Conservation (phyloP, 2,888 invertebrate species). For the Phaonia tiefii region DNA sequence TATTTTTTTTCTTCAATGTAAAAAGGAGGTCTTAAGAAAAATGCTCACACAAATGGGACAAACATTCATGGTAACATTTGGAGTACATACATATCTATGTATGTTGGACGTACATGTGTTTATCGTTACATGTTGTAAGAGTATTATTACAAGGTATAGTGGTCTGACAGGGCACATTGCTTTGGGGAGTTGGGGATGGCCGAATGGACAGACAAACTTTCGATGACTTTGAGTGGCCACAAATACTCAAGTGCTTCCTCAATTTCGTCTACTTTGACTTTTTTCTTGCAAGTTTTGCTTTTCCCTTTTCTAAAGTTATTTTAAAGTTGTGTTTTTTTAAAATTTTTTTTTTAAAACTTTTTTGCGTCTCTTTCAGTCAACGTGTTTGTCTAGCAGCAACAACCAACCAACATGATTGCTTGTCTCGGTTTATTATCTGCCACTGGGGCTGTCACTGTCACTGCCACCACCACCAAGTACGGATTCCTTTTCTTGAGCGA, state of each 20-base stretch:
- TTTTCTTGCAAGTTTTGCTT: conserved; percentile 33
- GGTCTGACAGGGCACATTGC: neutral
- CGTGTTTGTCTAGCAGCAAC: conserved; percentile 54
- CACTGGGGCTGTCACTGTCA: neutral
- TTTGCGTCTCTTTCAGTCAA: conserved; percentile 24
- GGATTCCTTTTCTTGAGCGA: conserved; percentile 17
- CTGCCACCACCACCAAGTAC: neutral
- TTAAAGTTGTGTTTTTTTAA: conserved; percentile 34
- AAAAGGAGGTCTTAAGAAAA: conserved; percentile 30
- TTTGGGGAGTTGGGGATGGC: conserved; percentile 6
- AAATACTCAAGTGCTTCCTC: conserved; percentile 67
- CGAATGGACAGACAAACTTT: conserved; percentile 51
- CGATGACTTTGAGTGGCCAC: conserved; percentile 67
- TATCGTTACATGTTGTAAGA: conserved; percentile 15
- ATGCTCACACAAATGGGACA: conserved; percentile 30
- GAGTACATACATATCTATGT: conserved; percentile 1
- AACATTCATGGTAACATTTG: conserved; percentile 45
- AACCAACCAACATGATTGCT: conserved; percentile 57
- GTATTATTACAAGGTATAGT: conserved; percentile 19
- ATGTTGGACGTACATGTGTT: no score
- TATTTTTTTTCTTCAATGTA: neutral
- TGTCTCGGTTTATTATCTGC: conserved; percentile 60
- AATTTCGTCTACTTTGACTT: conserved; percentile 47
- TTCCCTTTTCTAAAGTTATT: conserved; percentile 31
- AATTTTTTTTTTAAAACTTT: conserved; percentile 13